A percentile compares a stretch with the other conserved stretches of the same genome.
phyloP scores from a whole-genome alignment of 1,140 invertebrate species.

The Wiebesia pumilae region DNA sequence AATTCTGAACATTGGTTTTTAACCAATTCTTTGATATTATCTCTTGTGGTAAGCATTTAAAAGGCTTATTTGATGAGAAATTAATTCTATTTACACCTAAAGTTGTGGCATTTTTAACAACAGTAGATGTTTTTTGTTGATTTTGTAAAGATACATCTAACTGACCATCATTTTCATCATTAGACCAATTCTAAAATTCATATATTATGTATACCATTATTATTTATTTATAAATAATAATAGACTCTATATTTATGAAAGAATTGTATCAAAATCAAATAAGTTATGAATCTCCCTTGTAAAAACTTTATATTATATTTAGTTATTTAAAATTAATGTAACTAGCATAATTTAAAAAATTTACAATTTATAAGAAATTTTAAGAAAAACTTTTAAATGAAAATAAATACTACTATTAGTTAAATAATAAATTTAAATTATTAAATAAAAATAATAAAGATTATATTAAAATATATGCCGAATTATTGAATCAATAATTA shows the following conservation, averaged over 20 bases:
- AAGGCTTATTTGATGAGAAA: background rate
- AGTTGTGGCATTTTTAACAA: constrained; percentile 1
- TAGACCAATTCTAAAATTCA: constrained; percentile 62
- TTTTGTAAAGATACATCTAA: constrained; percentile 30
- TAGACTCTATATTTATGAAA: constrained; percentile 1
- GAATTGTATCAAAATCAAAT: too few relatives aligned
- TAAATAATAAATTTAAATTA: too few relatives aligned
- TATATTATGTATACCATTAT: background rate
- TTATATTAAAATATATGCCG: too few relatives aligned
- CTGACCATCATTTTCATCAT: constrained; percentile 60
- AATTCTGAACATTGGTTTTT: constrained; percentile 67
- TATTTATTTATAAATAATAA: background rate
- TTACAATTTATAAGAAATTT: too few relatives aligned
- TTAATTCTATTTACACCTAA: background rate
- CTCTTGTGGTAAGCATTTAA: constrained; percentile 54
- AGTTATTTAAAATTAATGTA: too few relatives aligned
- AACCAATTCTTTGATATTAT: constrained; percentile 69
- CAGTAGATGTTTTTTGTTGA: constrained; percentile 12
- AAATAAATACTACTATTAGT: too few relatives aligned
- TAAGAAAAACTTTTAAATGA: too few relatives aligned
- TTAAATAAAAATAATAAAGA: too few relatives aligned
- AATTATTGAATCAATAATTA: background rate
- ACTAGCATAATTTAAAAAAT: too few relatives aligned
- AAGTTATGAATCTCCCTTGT: too few relatives aligned
- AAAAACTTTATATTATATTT: too few relatives aligned